Conservation (phyloP, 2,888 invertebrate species). For the Caenorhabditis wallacei region DNA sequence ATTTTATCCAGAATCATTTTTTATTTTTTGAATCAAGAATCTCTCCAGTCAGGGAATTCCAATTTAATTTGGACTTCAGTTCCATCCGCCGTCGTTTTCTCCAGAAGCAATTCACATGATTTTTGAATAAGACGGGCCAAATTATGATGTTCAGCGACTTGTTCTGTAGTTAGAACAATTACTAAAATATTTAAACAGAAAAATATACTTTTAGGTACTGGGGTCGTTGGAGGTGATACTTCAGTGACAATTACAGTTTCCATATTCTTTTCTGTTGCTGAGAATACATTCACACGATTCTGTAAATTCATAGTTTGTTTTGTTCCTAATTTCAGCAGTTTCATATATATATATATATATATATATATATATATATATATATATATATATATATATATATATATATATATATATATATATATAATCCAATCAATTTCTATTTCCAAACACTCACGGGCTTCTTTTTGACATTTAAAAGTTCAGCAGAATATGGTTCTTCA, state of each 20-base stretch:
- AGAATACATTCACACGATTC: conserved; percentile 72
- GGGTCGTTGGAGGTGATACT: conserved; percentile 26
- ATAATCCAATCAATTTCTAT: no score
- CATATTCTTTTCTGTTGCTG: conserved; percentile 64
- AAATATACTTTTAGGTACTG: not conserved
- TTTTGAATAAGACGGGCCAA: conserved; percentile 48
- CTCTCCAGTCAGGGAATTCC: conserved; percentile 54
- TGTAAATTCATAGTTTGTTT: no score
- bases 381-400: no score
- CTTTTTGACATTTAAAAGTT: conserved; percentile 74
- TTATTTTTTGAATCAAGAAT: not conserved
- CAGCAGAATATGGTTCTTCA: conserved; percentile 73
- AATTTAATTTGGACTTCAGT: conserved; percentile 46
- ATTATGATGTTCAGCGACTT: conserved; percentile 36
- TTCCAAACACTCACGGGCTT: conserved; percentile 71
- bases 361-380: no score
- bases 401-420: no score
- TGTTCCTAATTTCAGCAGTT: not conserved
- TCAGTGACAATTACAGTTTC: conserved; percentile 54
- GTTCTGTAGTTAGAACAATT: not conserved
- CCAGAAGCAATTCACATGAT: conserved; percentile 37
- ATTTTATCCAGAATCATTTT: not conserved
- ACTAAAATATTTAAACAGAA: not conserved
- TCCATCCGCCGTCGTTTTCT: conserved; percentile 30
- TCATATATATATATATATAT: not conserved